phyloP scores from a whole-genome alignment of 2,113 vertebrate genomes.

The Taxidea taxus region DNA sequence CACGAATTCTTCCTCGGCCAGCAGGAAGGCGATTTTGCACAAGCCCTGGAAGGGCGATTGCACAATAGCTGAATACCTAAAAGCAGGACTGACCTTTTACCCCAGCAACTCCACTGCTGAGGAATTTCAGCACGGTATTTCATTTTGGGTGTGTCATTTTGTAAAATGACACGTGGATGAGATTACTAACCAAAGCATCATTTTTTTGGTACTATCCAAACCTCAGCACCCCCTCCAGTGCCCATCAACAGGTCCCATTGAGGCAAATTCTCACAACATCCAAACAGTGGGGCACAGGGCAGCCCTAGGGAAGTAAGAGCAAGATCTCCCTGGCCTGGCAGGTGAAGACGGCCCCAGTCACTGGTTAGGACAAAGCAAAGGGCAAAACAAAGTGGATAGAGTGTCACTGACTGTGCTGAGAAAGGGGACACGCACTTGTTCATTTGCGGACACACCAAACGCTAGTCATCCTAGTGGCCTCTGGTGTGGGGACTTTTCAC shows the following conservation, averaged over 20 bases:
- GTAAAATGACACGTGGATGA: not conserved
- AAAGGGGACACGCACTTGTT: not conserved
- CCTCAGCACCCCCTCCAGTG: not conserved
- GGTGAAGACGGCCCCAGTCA: accelerated
- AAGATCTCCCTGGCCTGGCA: not conserved
- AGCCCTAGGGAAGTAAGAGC: too few relatives aligned
- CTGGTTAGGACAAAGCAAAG: not conserved
- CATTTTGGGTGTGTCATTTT: not conserved
- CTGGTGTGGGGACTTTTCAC: not conserved
- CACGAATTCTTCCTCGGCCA: not conserved
- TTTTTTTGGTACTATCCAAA: not conserved
- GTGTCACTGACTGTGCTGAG: too few relatives aligned
- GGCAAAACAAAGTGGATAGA: not conserved
- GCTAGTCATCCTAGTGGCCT: not conserved
- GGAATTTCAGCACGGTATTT: not conserved
- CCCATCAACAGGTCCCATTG: not conserved
- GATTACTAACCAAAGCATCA: not conserved
- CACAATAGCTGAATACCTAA: not conserved
- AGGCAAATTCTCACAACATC: not conserved
- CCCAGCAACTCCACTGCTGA: not conserved
- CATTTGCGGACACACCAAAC: not conserved
- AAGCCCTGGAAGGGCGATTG: not conserved
- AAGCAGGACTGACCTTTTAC: not conserved
- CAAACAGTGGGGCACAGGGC: not conserved
- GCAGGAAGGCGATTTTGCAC: not conserved